phyloP scores from a whole-genome alignment of 2,113 vertebrate genomes.

The Trinectes maculatus region DNA sequence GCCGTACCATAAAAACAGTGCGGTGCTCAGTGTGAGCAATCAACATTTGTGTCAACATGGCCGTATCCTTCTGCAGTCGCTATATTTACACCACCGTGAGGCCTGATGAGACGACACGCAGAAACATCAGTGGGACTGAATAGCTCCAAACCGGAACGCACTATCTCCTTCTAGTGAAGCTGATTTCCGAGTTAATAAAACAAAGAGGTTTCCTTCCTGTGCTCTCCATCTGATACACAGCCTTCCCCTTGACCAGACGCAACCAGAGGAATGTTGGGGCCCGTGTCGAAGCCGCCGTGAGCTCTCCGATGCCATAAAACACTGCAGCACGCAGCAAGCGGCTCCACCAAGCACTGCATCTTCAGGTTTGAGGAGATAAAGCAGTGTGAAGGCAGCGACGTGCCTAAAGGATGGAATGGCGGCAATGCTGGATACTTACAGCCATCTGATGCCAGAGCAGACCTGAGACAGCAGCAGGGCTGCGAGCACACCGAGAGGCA shows the following conservation, averaged over 20 bases:
- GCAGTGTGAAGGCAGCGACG: background rate
- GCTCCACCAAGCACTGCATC: background rate
- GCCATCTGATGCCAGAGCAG: conserved; percentile 95
- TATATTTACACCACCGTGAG: conserved; percentile 30
- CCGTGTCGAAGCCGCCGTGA: conserved; percentile 48
- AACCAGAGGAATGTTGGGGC: conserved; percentile 40
- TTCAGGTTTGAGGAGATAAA: conserved; percentile 9
- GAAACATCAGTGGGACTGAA: conserved; percentile 8
- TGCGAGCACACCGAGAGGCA: conserved; percentile 85
- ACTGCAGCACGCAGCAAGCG: background rate
- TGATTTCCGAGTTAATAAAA: conserved; percentile 18
- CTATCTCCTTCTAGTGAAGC: background rate
- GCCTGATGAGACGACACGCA: conserved; percentile 21
- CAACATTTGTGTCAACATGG: conserved; percentile 21
- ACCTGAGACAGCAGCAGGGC: conserved; percentile 88
- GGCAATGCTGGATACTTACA: conserved; percentile 86
- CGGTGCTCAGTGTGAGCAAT: background rate
- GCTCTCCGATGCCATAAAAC: conserved; percentile 19
- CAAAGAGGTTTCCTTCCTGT: conserved; percentile 22
- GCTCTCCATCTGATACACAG: conserved; percentile 27
- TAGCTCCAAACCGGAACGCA: background rate
- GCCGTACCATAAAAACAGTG: conserved; percentile 23
- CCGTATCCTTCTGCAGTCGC: background rate
- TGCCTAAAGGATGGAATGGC: background rate
- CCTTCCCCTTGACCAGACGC: conserved; percentile 24